These are phyloP conservation scores for Dysmachus trigonus DNA, from an alignment of 2,888 invertebrate genomes.

Conservation along the genomic window DNA sequence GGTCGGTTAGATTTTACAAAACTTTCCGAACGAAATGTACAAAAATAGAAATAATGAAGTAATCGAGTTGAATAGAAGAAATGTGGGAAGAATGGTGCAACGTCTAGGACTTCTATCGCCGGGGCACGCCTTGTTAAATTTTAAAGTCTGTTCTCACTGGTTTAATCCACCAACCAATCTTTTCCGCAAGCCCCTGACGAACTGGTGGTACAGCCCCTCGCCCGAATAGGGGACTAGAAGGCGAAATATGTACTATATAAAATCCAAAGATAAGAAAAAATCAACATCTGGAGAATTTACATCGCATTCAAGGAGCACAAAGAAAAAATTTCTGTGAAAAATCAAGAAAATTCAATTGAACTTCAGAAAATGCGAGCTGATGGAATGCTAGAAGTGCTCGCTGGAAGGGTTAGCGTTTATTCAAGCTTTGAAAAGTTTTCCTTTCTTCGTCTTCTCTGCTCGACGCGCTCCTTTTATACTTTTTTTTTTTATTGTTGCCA, in stretches of 20 bases:
- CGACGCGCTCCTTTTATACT: background rate
- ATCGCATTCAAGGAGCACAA: slow-evolving; percentile 19
- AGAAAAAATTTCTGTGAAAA: slow-evolving; percentile 14
- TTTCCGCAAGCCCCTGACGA: background rate
- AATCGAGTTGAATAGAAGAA: slow-evolving; percentile 1
- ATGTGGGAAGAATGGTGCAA: background rate
- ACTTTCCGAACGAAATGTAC: slow-evolving; percentile 4
- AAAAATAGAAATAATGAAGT: slow-evolving; percentile 5
- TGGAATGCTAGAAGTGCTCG: slow-evolving; percentile 1
- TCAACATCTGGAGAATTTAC: slow-evolving; percentile 28
- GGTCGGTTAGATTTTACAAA: background rate
- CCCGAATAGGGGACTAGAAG: background rate
- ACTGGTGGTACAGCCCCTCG: background rate
- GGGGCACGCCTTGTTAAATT: background rate
- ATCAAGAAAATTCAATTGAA: slow-evolving; percentile 35
- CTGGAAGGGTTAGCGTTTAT: slow-evolving; percentile 16
- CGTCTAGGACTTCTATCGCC: background rate
- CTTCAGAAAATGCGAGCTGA: slow-evolving; percentile 25
- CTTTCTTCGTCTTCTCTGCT: background rate
- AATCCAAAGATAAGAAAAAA: slow-evolving; percentile 9
- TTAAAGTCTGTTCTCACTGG: background rate
- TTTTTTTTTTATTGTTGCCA: background rate
- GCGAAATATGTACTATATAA: slow-evolving; percentile 18
- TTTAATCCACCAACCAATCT: background rate
- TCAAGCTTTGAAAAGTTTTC: slow-evolving; percentile 11